Evolutionary conservation across 2,888 invertebrate species (phyloP).

Genomic region (Agrenia bidenticulata): DNA sequence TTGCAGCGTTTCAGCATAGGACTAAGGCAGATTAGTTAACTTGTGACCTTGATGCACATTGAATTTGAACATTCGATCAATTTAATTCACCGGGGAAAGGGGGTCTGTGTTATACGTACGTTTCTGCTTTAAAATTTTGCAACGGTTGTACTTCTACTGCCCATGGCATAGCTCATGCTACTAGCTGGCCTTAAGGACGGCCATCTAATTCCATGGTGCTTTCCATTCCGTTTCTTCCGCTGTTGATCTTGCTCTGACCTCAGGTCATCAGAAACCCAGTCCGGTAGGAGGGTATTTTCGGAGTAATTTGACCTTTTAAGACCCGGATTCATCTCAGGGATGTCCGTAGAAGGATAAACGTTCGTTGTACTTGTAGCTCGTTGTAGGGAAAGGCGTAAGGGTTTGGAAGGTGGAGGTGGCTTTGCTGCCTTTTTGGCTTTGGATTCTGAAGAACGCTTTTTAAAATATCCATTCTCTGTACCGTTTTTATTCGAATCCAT

Average conservation of each 20-base stretch:
- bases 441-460: slow-evolving; percentile 48
- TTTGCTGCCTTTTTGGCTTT: slow-evolving; percentile 33
- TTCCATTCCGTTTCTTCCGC: slow-evolving; percentile 43
- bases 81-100: no score
- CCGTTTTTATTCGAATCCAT: slow-evolving; percentile 42
- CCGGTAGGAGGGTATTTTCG: slow-evolving; percentile 51
- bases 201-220: slow-evolving; percentile 50
- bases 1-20: no score
- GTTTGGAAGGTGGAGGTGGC: slow-evolving; percentile 77
- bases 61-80: no score
- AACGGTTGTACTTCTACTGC: slow-evolving; percentile 26
- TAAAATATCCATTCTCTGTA: slow-evolving; percentile 49
- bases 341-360: slow-evolving; percentile 45
- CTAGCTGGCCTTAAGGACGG: slow-evolving; percentile 50
- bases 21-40: no score
- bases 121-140: slow-evolving; percentile 26
- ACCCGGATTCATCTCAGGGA: slow-evolving; percentile 51
- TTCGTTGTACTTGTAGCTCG: slow-evolving; percentile 68
- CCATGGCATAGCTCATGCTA: slow-evolving; percentile 52
- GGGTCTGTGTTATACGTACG: no score
- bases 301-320: slow-evolving; percentile 50
- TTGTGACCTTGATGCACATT: no score
- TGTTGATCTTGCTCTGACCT: slow-evolving; percentile 47
- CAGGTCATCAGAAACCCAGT: slow-evolving; percentile 50
- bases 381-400: slow-evolving; percentile 76